phyloP scores from a whole-genome alignment of 2,888 invertebrate genomes.

The Calameuta idolon region DNA sequence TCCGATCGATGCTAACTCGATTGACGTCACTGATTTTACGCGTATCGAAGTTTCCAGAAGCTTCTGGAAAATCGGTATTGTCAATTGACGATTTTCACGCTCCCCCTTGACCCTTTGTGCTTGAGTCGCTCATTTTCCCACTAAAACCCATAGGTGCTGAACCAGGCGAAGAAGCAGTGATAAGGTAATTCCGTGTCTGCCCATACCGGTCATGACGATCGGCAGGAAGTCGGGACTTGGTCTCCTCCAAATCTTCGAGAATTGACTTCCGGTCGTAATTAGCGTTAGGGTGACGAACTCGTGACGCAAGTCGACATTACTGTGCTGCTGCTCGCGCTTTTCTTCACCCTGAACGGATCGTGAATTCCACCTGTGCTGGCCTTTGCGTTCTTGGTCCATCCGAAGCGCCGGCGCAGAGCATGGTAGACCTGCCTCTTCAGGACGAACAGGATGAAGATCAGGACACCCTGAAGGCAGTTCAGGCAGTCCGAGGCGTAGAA shows the following conservation, averaged over 20 bases:
- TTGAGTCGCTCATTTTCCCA: background rate
- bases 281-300: slow-evolving; percentile 26
- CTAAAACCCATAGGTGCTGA: too few relatives aligned
- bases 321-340: slow-evolving; percentile 52
- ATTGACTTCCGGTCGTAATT: background rate
- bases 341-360: slow-evolving; percentile 47
- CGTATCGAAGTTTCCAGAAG: background rate
- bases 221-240: background rate
- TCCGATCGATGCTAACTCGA: background rate
- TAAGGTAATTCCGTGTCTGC: background rate
- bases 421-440: slow-evolving; percentile 76
- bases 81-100: background rate
- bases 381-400: slow-evolving; percentile 21
- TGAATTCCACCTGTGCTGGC: slow-evolving; percentile 35
- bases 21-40: background rate
- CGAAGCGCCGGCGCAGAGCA: slow-evolving; percentile 71
- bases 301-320: slow-evolving; percentile 47
- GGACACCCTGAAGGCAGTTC: slow-evolving; percentile 78
- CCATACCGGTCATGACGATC: too few relatives aligned
- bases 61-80: background rate
- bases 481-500: slow-evolving; percentile 73
- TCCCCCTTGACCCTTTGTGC: background rate
- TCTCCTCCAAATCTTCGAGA: background rate
- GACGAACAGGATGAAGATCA: slow-evolving; percentile 80
- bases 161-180: background rate